A percentile compares a stretch with the other conserved stretches of the same genome.
Evolutionary conservation across 2,797 vertebrate genomes (phyloP).

Genomic region (Decapterus maruadsi): DNA sequence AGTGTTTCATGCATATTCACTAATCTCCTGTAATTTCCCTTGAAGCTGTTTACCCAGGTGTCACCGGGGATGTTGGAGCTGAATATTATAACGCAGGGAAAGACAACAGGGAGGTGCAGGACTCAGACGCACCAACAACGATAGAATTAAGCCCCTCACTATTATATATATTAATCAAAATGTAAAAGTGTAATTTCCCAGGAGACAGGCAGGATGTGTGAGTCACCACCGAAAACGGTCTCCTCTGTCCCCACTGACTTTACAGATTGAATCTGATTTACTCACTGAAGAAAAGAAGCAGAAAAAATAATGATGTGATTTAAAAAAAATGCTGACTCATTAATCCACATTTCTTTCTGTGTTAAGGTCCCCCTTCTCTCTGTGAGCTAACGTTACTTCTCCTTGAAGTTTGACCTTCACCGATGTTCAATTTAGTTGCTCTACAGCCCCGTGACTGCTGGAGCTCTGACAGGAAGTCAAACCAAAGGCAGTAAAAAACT

Average conservation of each 20-base stretch:
- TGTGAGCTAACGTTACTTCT: background rate
- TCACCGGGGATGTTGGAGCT: background rate
- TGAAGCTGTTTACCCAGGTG: conserved; percentile 46
- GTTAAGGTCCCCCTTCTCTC: too few species aligned
- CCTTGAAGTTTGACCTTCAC: background rate
- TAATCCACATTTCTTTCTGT: too few species aligned
- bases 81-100: background rate
- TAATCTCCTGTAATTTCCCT: conserved; percentile 38
- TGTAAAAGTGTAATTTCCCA: background rate
- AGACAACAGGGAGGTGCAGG: background rate
- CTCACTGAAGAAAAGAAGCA: background rate
- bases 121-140: background rate
- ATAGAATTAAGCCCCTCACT: background rate
- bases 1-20: conserved; percentile 26
- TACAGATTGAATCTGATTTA: background rate
- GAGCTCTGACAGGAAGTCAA: background rate
- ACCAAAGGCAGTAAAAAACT: background rate
- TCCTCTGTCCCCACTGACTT: background rate
- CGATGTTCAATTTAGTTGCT: too few species aligned
- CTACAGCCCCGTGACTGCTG: too few species aligned
- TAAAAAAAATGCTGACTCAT: background rate
- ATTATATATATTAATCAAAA: background rate
- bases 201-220: background rate
- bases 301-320: too few species aligned
- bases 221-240: background rate